phyloP scores from a whole-genome alignment of 2,797 vertebrate species.

The Trematomus bernacchii region DNA sequence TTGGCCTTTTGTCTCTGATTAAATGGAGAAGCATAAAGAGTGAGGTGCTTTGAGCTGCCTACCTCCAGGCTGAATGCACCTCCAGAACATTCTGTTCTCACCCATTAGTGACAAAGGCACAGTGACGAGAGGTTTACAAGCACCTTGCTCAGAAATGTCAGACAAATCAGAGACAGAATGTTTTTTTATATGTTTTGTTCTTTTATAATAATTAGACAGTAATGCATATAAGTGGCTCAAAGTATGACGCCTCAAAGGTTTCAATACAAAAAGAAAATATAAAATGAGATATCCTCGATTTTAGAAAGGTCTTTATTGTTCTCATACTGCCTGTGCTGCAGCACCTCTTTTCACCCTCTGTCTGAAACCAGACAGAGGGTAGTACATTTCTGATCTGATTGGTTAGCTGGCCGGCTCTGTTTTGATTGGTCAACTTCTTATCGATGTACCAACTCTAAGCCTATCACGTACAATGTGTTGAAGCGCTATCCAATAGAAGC shows the following conservation, averaged over 20 bases:
- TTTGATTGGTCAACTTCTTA: too few species aligned
- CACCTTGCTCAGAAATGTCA: conserved; percentile 39
- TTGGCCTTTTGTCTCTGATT: conserved; percentile 74
- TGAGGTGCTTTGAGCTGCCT: conserved; percentile 34
- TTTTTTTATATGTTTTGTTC: background rate
- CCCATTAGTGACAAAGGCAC: conserved; percentile 32
- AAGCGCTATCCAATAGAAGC: too few species aligned
- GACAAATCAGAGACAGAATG: background rate
- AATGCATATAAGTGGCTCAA: background rate
- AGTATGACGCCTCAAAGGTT: background rate
- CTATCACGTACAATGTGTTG: too few species aligned
- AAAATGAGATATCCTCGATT: background rate
- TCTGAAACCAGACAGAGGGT: too few species aligned
- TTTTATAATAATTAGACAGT: background rate
- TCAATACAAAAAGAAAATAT: background rate
- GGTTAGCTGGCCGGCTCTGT: too few species aligned
- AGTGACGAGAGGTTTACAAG: conserved; percentile 18
- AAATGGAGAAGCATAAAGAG: conserved; percentile 44
- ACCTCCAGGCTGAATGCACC: conserved; percentile 34
- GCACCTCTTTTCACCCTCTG: too few species aligned
- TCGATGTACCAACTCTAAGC: too few species aligned
- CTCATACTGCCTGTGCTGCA: too few species aligned
- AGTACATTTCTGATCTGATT: too few species aligned
- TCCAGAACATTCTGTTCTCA: conserved; percentile 57
- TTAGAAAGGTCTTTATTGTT: too few species aligned